Conservation (phyloP, 2,797 vertebrate genomes). For the Lacerta agilis region DNA sequence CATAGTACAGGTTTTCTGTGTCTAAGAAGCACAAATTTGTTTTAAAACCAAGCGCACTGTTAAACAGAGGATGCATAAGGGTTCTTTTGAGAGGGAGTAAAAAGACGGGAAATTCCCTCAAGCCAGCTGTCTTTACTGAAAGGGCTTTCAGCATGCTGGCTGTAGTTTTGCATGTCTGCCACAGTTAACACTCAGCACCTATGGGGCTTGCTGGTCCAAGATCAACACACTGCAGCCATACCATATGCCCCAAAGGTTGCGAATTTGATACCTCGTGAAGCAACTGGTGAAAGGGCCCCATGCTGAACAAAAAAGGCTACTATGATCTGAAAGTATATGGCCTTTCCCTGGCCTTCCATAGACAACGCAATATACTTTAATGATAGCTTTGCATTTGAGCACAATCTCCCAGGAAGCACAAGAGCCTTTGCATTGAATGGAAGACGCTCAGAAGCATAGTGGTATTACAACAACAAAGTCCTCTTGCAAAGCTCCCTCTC, state of each 20-base stretch:
- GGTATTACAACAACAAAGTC: not conserved
- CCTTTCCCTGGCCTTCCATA: not conserved
- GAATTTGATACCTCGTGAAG: constrained; percentile 1
- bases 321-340: not conserved
- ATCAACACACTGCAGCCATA: constrained; percentile 7
- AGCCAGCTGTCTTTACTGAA: constrained; percentile 11
- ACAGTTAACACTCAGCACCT: constrained; percentile 27
- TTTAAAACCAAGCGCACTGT: not conserved
- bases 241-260: not conserved
- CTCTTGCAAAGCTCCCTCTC: not conserved
- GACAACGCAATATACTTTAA: not conserved
- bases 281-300: not conserved
- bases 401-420: not conserved
- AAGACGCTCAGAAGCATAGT: not conserved
- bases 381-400: not conserved
- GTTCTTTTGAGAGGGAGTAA: constrained; percentile 18
- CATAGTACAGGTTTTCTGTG: not conserved
- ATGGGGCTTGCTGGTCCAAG: constrained; percentile 11
- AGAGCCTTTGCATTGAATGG: not conserved
- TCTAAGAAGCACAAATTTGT: not conserved
- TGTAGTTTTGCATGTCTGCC: constrained; percentile 18
- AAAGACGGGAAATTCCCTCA: constrained; percentile 2
- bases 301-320: not conserved
- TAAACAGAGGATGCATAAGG: constrained; percentile 7
- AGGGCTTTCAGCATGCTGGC: constrained; percentile 2